Conservation (phyloP, 2,888 invertebrate genomes). For the Brassicogethes aeneus region DNA sequence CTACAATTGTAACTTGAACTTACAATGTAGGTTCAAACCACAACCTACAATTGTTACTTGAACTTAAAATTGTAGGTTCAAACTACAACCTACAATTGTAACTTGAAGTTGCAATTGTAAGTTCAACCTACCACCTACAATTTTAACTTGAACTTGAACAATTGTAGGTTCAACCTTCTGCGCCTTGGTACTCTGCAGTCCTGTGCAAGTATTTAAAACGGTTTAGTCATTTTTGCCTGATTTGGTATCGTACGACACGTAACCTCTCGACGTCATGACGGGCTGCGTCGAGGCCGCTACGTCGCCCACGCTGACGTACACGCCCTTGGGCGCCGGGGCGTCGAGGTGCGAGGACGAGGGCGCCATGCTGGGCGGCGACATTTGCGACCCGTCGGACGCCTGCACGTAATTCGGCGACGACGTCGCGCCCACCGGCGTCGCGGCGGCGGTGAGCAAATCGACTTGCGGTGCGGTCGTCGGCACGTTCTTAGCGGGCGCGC, state of each 20-base stretch:
- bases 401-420: neutral
- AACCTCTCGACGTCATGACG: neutral
- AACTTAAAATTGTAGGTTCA: no score
- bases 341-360: neutral
- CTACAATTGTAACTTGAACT: no score
- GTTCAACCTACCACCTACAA: no score
- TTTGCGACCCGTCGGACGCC: neutral
- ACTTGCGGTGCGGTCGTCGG: neutral
- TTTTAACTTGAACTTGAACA: no score
- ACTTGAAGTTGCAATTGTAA: no score
- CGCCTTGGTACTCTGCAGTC: no score
- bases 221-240: neutral
- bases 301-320: neutral
- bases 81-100: no score
- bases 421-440: neutral
- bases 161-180: no score
- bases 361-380: neutral
- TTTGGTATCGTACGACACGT: neutral
- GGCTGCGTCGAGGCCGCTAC: neutral
- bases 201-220: neutral
- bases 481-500: neutral
- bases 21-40: no score
- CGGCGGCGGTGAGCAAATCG: neutral
- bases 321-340: neutral
- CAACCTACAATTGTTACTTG: no score